A percentile compares a stretch with the other conserved stretches of the same genome.
Evolutionary conservation across 2,113 vertebrate genomes (phyloP).

Genomic region (Callopanchax toddi): DNA sequence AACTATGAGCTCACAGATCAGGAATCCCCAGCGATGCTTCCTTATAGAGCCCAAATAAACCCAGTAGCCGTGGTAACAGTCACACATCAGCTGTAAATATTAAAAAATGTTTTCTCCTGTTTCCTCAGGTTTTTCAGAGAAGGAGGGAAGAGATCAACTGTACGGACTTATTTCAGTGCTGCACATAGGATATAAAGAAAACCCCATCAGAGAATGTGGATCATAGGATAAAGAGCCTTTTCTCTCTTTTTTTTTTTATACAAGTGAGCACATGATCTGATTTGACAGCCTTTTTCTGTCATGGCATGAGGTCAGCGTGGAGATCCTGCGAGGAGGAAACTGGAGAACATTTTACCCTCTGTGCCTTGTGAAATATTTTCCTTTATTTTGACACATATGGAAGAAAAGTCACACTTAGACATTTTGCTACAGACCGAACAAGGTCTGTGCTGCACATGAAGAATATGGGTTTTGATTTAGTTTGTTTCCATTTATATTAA

Average conservation of each 20-base stretch:
- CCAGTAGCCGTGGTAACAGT: constrained; percentile 61
- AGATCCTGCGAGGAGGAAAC: neutral
- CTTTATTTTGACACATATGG: constrained; percentile 1
- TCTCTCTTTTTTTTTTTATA: neutral
- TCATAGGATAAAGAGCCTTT: constrained; percentile 10
- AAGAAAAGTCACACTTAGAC: constrained; percentile 26
- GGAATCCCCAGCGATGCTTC: constrained; percentile 61
- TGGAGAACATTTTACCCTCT: constrained; percentile 16
- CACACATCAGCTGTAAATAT: neutral
- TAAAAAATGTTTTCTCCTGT: constrained; percentile 14
- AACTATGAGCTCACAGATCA: constrained; percentile 72
- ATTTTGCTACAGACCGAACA: constrained; percentile 31
- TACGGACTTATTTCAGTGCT: neutral
- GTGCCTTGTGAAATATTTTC: constrained; percentile 41
- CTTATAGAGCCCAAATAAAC: constrained; percentile 68
- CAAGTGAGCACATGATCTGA: constrained; percentile 11
- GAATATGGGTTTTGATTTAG: constrained; percentile 32
- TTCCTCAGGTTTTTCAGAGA: constrained; percentile 7
- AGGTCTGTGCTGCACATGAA: constrained; percentile 37
- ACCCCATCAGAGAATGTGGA: constrained; percentile 13
- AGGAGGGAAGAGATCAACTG: constrained; percentile 3
- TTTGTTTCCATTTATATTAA: constrained; percentile 35
- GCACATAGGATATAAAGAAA: constrained; percentile 6
- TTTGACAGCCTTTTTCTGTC: neutral
- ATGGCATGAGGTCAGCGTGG: constrained; percentile 5